Conservation (phyloP, 2,797 vertebrate genomes). For the Sebastes melanostomus region DNA sequence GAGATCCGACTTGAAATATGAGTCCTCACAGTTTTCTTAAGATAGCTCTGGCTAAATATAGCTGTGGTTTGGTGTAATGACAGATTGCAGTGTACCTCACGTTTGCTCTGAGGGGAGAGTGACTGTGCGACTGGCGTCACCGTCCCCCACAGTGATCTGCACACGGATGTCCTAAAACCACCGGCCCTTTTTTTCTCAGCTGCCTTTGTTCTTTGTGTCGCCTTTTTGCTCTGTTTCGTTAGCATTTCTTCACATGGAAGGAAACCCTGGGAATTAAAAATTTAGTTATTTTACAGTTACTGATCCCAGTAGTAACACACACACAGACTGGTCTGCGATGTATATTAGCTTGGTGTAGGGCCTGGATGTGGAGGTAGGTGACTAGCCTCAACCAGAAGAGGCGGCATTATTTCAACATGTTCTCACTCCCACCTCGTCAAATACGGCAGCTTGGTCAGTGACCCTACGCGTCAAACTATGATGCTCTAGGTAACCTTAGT, state of each 20-base stretch:
- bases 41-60: slow-evolving; percentile 68
- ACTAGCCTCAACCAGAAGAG: too few relatives aligned
- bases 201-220: slow-evolving; percentile 59
- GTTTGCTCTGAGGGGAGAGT: slow-evolving; percentile 61
- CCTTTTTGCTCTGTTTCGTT: background rate
- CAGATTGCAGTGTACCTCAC: slow-evolving; percentile 68
- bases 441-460: too few relatives aligned
- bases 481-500: too few relatives aligned
- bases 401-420: too few relatives aligned
- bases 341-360: too few relatives aligned
- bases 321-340: too few relatives aligned
- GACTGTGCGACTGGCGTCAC: slow-evolving; percentile 69
- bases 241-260: slow-evolving; percentile 4
- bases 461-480: too few relatives aligned
- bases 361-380: too few relatives aligned
- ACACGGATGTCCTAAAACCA: slow-evolving; percentile 59
- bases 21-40: slow-evolving; percentile 59
- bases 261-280: background rate
- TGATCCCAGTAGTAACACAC: too few relatives aligned
- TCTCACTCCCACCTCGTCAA: too few relatives aligned
- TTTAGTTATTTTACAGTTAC: background rate
- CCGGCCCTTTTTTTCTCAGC: slow-evolving; percentile 30
- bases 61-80: slow-evolving; percentile 75
- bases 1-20: slow-evolving; percentile 46
- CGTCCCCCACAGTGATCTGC: slow-evolving; percentile 66